Evolutionary conservation across 1,140 invertebrate genomes (phyloP), one percentile per base, ranked within the genome.

Genomic region (Tenebrio molitor): DNA sequence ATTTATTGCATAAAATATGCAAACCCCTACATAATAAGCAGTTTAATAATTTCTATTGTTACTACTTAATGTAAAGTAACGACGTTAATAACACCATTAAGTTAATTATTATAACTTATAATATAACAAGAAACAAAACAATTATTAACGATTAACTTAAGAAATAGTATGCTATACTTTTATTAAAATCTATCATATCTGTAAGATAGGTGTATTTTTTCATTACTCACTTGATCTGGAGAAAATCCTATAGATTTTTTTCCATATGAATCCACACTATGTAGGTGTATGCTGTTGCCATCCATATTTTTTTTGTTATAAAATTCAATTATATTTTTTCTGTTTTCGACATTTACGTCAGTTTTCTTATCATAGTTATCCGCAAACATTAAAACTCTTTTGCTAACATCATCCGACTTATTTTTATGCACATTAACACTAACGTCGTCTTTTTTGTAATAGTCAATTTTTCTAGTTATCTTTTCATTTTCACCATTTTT

Each of bases 171-270:
- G n/a, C n/a, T n/a, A n/a, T n/a, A n/a, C n/a, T n/a, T n/a, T n/a
- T n/a, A n/a, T n/a, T n/a, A n/a, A n/a, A n/a, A n/a, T n/a, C n/a
- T n/a, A n/a, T n/a, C n/a, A n/a, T n/a, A n/a, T n/a, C n/a, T n/a
- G n/a, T n/a, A n/a, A n/a, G n/a, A n/a, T n/a, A n/a, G n/a, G n/a
- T n/a, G n/a, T n/a, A n/a, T n/a, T n/a, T n/a, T 39, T 5, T 39
- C 12, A 39, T 5, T 8, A 64, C 69, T 76, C 73, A 82, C 81
- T 69, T 82, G 81, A 76, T 82, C 81, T 12, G 81, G 75, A 36
- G 81, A 82, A 77, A 82, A 82, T 72, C 79, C 79, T n/a, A 82
- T 68, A 23, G 79, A 58, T 72, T 82, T 82, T 69, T 82, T 82
- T 14, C 78, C 80, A 65, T 77, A 81, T 69, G 74, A 67, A 70